Evolutionary conservation across 2,113 vertebrate genomes (phyloP).

Genomic region (Entelurus aequoreus): DNA sequence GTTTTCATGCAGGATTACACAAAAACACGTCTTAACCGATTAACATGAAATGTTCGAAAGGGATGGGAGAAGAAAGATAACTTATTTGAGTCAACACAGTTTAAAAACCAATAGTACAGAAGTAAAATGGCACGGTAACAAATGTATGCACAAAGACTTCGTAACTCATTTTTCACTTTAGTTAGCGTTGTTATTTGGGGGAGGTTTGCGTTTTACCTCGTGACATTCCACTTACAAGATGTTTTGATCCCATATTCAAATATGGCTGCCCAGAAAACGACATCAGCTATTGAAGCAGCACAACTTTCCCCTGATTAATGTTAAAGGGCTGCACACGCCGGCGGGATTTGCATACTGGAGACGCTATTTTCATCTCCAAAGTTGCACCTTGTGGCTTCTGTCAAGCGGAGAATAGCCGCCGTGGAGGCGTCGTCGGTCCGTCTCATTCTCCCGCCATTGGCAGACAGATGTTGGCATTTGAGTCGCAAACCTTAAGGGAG

Average conservation of each 20-base stretch:
- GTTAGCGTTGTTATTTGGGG: no score
- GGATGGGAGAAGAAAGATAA: no score
- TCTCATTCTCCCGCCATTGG: slow-evolving; percentile 51
- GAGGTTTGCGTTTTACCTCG: neutral
- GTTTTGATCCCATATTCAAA: neutral
- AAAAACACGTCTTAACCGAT: no score
- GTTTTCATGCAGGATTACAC: no score
- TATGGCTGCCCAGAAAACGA: neutral
- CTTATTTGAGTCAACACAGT: no score
- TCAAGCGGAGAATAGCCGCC: slow-evolving; percentile 63
- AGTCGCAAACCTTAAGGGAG: slow-evolving; percentile 64
- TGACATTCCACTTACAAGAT: neutral
- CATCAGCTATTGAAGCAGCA: neutral
- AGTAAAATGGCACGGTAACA: no score
- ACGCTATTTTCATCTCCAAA: slow-evolving; percentile 44
- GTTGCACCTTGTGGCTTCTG: slow-evolving; percentile 66
- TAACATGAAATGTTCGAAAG: no score
- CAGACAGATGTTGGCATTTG: slow-evolving; percentile 73
- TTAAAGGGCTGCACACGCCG: slow-evolving; percentile 5
- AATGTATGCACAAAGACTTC: neutral
- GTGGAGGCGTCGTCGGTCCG: slow-evolving; percentile 60
- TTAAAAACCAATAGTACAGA: no score
- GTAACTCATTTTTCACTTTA: neutral
- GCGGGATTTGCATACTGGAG: slow-evolving; percentile 3
- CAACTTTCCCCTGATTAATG: slow-evolving; percentile 4